Base-by-base conservation (phyloP, 2,888 invertebrate species). In the Tortricodes alternella region DNA sequence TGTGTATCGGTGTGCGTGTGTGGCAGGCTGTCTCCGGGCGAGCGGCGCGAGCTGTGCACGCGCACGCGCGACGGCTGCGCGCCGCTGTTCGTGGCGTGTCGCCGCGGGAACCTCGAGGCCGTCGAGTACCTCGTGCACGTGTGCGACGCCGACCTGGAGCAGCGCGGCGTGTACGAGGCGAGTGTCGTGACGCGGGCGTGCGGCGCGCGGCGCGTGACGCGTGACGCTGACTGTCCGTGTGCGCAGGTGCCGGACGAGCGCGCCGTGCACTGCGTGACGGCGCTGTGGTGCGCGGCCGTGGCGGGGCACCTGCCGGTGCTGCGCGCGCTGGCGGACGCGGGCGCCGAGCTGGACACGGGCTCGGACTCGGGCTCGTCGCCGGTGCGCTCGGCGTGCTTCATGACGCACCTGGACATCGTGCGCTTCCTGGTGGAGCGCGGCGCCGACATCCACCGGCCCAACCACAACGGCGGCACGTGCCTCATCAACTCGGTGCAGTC, bases 401-500 rank as follows among this genome's bases (percentile, higher is more conserved):
- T 97, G 97, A 95, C 97, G 59, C 95, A 96, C 85, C 85, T 94
- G 59, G 95, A 95, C 72, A 95, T 85, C 77, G 96, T 96, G 52
- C 92, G 93, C 65, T 94, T 93, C 81, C 91, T 97, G 65, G 94
- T 95, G 44, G 92, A 93, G 74, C 93, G 94, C 77, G 96, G 96
- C 60, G 96, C 96, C n/a, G 95, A 96, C 83, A 94, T 97, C 65
- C 93, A 94, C 68, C 93, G 93, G 66, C 93, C 97, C 3, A 98
- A 98, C 86, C 95, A 96, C 79, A 96, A 96, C 85, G 98, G 98
- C 56, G 98, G 98, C 58, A 97, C 98, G 1, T 98, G 98, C 82
- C 92, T 98, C 61, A 98, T 98, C 70, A 98, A 98, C 87, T 95
- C 97, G 1, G 97, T 98, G 62, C 98, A 98, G 89, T 96, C 96